phyloP scores from a whole-genome alignment of 2,888 invertebrate species.

The Oscheius sp. region DNA sequence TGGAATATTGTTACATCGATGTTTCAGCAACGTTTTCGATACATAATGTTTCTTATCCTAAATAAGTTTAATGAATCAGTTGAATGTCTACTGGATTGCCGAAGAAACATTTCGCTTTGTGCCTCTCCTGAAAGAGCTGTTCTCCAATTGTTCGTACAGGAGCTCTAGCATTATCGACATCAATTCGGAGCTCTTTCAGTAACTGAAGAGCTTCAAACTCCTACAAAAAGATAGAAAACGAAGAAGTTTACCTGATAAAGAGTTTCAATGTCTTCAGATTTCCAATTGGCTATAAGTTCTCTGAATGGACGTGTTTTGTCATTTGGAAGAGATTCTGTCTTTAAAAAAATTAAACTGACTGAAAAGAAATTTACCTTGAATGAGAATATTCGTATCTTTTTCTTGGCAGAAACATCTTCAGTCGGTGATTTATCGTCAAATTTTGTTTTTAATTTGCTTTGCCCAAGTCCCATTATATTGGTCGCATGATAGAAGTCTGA shows the following conservation, averaged over 20 bases:
- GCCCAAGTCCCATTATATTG: constrained; percentile 3
- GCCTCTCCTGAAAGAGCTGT: constrained; percentile 8
- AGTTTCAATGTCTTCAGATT: constrained; percentile 34
- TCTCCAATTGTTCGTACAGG: constrained; percentile 12
- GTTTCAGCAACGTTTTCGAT: neutral
- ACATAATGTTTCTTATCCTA: neutral
- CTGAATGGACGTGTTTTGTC: constrained; percentile 34
- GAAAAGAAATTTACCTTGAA: constrained; percentile 34
- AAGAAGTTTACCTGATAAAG: constrained; percentile 19
- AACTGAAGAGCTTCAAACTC: constrained; percentile 22
- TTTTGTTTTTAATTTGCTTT: constrained; percentile 6
- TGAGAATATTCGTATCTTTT: constrained; percentile 31
- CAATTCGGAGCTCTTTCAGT: neutral
- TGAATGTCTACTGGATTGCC: neutral
- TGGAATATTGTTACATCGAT: constrained; percentile 13
- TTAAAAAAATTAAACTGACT: constrained; percentile 3
- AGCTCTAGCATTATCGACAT: constrained; percentile 18
- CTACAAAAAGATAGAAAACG: constrained; percentile 4
- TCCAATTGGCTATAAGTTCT: constrained; percentile 51
- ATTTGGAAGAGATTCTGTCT: constrained; percentile 30
- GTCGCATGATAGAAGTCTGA: neutral
- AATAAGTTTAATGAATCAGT: neutral
- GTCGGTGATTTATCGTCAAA: constrained; percentile 1
- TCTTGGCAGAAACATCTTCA: constrained; percentile 3
- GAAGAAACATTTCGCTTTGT: neutral